Evolutionary conservation across 2,797 vertebrate genomes (phyloP).

Genomic region (Anas acuta): DNA sequence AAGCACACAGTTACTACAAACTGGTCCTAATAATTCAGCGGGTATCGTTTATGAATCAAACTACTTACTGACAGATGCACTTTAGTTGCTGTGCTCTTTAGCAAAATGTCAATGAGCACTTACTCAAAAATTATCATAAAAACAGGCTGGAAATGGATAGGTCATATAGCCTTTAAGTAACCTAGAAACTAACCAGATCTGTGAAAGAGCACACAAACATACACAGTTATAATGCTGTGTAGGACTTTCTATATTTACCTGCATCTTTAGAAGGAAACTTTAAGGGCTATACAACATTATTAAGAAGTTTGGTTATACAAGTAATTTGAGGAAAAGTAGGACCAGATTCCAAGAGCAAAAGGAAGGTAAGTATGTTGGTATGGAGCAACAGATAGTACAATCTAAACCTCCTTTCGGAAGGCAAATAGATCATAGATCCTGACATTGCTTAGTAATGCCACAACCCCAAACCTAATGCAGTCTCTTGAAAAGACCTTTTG

Average conservation of each 20-base stretch:
- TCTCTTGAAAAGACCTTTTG: background rate
- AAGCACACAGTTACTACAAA: background rate
- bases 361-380: rapidly evolving
- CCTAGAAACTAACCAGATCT: background rate
- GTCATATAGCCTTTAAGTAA: background rate
- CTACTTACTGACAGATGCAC: background rate
- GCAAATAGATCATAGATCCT: background rate
- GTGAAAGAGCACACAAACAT: background rate
- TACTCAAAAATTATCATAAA: background rate
- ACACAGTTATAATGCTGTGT: rapidly evolving
- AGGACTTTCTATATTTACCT: background rate
- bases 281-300: background rate
- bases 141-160: background rate
- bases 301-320: background rate
- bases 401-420: background rate
- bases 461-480: background rate
- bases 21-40: background rate
- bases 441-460: background rate
- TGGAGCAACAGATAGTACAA: background rate
- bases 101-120: background rate
- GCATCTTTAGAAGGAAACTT: background rate
- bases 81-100: background rate
- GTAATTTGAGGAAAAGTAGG: background rate
- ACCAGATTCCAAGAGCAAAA: background rate
- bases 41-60: background rate